Evolutionary conservation across 92 coral and sea anemone species (phyloP), one percentile per base, ranked within the genome.

Genomic region (Paramuricea clavata): DNA sequence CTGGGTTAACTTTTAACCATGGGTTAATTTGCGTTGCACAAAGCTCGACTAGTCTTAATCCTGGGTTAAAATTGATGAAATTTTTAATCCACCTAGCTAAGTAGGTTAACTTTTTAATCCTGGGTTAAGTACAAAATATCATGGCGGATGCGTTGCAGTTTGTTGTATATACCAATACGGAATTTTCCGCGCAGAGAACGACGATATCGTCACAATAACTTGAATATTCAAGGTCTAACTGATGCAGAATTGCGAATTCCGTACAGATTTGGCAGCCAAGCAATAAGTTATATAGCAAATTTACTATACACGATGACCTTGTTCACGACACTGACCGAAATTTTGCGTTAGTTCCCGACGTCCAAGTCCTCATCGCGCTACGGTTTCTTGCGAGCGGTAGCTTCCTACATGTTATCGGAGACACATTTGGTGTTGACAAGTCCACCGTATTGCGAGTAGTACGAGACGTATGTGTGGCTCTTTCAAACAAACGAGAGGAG

Each of bases 91-190:
- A n/a, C 28, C 73, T 65, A n/a, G 33, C 73, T 65, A 65, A 26
- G 73, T 65, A 26, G 73, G 19, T 65, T 65, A 65, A 65, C 33
- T 65, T 65, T 65, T 65, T 65, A 10, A 65, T 16, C 73, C 73
- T 32, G 33, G 73, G 73, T 11, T 65, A 65, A 65, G 28, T 39
- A 4, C 61, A 52, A 13, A 52, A 52, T 3, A 52, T 52, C 61
- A 52, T 52, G 61, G 61, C 73, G 19, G 73, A 65, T 26, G 74
- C 1, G 0, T 68, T 61, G 69, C 69, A 61, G 28, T 61, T 61
- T 61, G 69, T 61, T 61, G 69, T 61, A n/a, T n/a, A n/a, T n/a
- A 61, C 69, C 69, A 61, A 61, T 61, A 61, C 12, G 30, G 69
- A 25, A 61, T 61, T 61, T 61, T 22, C 69, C 30, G 26, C 26